phyloP scores from a whole-genome alignment of 2,888 invertebrate species.

The Zaprionus lineosus region DNA sequence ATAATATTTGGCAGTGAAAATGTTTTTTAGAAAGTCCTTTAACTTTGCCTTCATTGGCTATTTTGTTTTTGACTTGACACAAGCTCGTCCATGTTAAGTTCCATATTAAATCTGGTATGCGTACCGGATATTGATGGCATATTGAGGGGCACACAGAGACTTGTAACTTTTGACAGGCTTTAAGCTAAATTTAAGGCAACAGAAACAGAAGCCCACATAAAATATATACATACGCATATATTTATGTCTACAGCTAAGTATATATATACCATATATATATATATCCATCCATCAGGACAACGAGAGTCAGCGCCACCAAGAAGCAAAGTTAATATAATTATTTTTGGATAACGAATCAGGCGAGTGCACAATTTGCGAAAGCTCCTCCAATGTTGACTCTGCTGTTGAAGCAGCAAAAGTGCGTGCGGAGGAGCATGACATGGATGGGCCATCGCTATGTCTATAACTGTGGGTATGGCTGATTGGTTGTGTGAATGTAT shows the following conservation, averaged over 20 bases:
- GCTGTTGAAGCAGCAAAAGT: slow-evolving; percentile 48
- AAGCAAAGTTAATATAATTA: slow-evolving; percentile 78
- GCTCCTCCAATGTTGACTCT: slow-evolving; percentile 29
- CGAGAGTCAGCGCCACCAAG: slow-evolving; percentile 50
- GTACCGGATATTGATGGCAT: slow-evolving; percentile 2
- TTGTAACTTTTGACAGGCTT: slow-evolving; percentile 12
- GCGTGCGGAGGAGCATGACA: slow-evolving; percentile 28
- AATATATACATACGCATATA: background rate
- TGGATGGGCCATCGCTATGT: background rate
- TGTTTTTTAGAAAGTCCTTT: slow-evolving; percentile 5
- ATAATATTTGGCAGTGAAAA: slow-evolving; percentile 13
- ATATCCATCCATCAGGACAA: slow-evolving; percentile 1
- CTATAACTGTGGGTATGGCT: background rate
- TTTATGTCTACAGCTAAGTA: background rate
- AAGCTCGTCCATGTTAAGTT: slow-evolving; percentile 18
- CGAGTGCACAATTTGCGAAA: slow-evolving; percentile 69
- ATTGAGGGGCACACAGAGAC: background rate
- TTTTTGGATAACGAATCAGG: slow-evolving; percentile 77
- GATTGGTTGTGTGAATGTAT: background rate
- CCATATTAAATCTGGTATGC: slow-evolving; percentile 40
- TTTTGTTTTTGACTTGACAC: slow-evolving; percentile 8
- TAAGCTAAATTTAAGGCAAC: slow-evolving; percentile 30
- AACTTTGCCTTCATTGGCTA: background rate
- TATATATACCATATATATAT: background rate
- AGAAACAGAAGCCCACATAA: background rate